These are phyloP conservation scores for Oreochromis mossambicus DNA, from an alignment of 2,797 vertebrate species.

Conservation along the genomic window DNA sequence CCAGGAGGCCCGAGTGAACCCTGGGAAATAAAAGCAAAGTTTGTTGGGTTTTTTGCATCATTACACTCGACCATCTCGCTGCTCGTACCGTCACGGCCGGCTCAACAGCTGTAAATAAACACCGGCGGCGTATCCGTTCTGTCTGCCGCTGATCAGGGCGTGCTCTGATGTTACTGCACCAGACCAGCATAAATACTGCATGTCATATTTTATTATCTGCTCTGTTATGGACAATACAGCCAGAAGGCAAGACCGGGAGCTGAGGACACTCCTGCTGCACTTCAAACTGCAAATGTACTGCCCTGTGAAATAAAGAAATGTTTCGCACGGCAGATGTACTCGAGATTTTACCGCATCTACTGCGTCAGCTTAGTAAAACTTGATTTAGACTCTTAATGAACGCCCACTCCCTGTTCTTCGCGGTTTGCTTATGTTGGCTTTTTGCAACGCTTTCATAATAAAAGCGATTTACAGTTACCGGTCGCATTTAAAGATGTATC, in stretches of 20 bases:
- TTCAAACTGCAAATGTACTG: background rate
- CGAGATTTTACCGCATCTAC: background rate
- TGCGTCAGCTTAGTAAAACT: constrained; percentile 9
- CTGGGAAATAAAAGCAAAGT: constrained; percentile 71
- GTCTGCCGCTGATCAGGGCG: background rate
- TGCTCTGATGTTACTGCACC: background rate
- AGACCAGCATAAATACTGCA: constrained; percentile 40
- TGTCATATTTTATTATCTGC: constrained; percentile 23
- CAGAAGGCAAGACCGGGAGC: background rate
- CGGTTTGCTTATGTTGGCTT: constrained; percentile 26
- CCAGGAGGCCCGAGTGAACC: constrained; percentile 86
- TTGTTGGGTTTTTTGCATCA: background rate
- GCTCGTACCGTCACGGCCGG: background rate
- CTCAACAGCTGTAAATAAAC: background rate
- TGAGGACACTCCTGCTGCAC: background rate
- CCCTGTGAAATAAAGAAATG: background rate
- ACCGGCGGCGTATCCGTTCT: background rate
- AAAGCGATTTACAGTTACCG: constrained; percentile 13
- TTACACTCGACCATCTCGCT: background rate
- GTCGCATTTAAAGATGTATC: background rate
- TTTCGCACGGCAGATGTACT: background rate
- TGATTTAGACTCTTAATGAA: constrained; percentile 40
- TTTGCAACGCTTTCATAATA: background rate
- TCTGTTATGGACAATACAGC: constrained; percentile 1
- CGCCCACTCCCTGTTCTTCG: background rate